A percentile compares a stretch with the other conserved stretches of the same genome.
Conservation (phyloP, 1,140 invertebrate species). For the Pogonomyrmex barbatus region DNA sequence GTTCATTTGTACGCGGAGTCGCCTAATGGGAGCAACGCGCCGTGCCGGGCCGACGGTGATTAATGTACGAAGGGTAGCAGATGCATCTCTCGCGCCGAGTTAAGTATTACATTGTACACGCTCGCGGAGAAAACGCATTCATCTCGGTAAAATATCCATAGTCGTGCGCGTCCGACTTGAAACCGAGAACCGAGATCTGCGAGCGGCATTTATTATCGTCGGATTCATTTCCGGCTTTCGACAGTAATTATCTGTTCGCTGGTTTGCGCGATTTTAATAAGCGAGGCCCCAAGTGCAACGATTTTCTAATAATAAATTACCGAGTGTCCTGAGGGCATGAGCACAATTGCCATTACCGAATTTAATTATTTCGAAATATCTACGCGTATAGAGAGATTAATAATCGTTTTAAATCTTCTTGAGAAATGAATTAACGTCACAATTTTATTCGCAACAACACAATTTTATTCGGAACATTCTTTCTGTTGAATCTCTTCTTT, state of each 20-base stretch:
- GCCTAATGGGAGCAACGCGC: conserved; percentile 24
- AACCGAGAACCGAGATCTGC: not conserved
- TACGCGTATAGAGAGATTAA: not conserved
- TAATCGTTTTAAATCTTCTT: not conserved
- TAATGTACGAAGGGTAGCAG: conserved; percentile 49
- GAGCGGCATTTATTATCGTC: not conserved
- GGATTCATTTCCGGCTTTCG: not conserved
- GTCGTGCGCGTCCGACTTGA: not conserved
- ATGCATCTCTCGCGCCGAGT: conserved; percentile 28
- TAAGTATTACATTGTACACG: conserved; percentile 52
- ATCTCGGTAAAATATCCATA: conserved; percentile 36
- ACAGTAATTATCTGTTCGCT: not conserved
- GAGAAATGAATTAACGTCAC: not conserved
- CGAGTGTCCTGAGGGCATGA: not conserved
- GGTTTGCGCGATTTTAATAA: conserved; percentile 16
- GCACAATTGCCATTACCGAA: not conserved
- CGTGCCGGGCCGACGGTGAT: conserved; percentile 31
- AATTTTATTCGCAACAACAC: conserved; percentile 1
- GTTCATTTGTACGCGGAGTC: conserved; percentile 47
- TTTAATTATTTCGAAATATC: conserved; percentile 41
- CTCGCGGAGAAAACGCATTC: conserved; percentile 22
- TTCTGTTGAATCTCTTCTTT: not conserved
- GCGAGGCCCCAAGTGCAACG: not conserved
- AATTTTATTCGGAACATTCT: not conserved
- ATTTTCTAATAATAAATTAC: conserved; percentile 24